Evolutionary conservation across 2,888 invertebrate species (phyloP).

Genomic region (Conchocele bisecta): DNA sequence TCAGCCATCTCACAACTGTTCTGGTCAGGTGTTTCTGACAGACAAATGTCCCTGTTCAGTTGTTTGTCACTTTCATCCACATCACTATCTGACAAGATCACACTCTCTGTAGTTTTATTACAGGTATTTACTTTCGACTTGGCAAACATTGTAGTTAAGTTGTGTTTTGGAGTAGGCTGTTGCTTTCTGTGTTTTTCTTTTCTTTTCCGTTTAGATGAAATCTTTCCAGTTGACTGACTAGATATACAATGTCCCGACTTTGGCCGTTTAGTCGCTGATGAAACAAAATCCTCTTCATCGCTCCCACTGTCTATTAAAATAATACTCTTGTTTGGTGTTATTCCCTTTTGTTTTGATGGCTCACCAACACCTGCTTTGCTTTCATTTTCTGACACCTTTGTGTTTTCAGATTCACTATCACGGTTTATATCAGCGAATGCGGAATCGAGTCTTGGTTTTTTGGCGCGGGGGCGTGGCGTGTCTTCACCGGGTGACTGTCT

Average conservation of each 20-base stretch:
- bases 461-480: too few species aligned
- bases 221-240: background rate
- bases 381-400: too few species aligned
- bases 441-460: too few species aligned
- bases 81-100: slow-evolving; percentile 5
- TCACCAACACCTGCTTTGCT: too few species aligned
- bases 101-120: too few species aligned
- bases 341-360: too few species aligned
- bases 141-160: slow-evolving; percentile 8
- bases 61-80: background rate
- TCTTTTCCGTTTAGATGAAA: background rate
- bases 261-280: slow-evolving; percentile 2
- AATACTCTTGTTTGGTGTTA: background rate
- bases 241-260: background rate
- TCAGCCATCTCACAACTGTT: background rate
- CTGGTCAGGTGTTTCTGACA: background rate
- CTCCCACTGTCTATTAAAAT: slow-evolving; percentile 42
- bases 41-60: background rate
- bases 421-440: too few species aligned
- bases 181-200: background rate
- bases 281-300: slow-evolving; percentile 49
- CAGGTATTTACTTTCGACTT: too few species aligned
- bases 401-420: too few species aligned
- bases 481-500: too few species aligned
- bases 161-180: background rate